Evolutionary conservation across 2,113 vertebrate species (phyloP).

Genomic region (Naja naja): DNA sequence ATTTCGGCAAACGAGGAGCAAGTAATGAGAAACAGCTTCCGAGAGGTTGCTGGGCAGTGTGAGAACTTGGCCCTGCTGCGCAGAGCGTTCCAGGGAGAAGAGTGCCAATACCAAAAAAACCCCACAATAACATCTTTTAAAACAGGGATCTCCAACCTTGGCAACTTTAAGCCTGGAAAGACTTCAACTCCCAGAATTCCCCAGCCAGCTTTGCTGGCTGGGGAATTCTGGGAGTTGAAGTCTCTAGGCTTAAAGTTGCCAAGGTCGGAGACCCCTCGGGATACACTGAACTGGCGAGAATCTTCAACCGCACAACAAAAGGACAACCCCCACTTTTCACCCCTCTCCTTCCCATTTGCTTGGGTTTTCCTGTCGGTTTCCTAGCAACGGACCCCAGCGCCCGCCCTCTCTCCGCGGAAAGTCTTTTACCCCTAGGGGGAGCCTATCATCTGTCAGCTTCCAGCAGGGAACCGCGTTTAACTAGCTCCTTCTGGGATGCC

Average conservation of each 20-base stretch:
- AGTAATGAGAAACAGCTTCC: constrained; percentile 26
- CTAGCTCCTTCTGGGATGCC: constrained; percentile 41
- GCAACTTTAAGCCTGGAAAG: no score
- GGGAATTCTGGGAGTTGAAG: no score
- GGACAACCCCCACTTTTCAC: no score
- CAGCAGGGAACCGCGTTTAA: constrained; percentile 49
- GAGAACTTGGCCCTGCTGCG: constrained; percentile 40
- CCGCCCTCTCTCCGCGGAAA: constrained; percentile 73
- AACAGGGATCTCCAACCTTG: not conserved
- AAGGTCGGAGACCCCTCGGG: constrained; percentile 19
- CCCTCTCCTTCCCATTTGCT: constrained; percentile 60
- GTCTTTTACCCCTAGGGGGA: constrained; percentile 85
- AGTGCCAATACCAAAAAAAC: constrained; percentile 56
- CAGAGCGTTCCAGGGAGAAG: constrained; percentile 63
- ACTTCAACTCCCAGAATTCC: no score
- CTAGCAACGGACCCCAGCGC: constrained; percentile 80
- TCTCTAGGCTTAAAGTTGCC: no score
- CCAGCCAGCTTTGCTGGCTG: no score
- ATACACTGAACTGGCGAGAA: constrained; percentile 70
- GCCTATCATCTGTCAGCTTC: constrained; percentile 80
- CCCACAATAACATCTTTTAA: not conserved
- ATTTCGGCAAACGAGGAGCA: constrained; percentile 21
- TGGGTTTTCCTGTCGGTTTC: constrained; percentile 82
- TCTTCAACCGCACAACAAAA: constrained; percentile 53
- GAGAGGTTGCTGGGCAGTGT: constrained; percentile 16